Evolutionary conservation across 2,113 vertebrate species (phyloP).

Genomic region (Felis catus): F.catus_Fca126_mat1.0 CM031418.1:73668501-73669000

Average conservation of each 20-base stretch:
- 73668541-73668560: background rate
- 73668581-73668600: background rate
- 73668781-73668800: background rate
- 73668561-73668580: background rate
- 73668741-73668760: background rate
- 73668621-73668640: background rate
- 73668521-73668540: background rate
- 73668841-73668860: background rate
- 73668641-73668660: background rate
- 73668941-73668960: background rate
- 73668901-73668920: background rate
- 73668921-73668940: background rate
- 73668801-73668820: background rate
- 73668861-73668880: background rate
- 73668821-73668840: background rate
- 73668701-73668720: background rate
- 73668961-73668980: background rate
- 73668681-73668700: conserved; percentile 6
- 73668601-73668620: background rate
- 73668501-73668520: background rate
- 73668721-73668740: background rate
- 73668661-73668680: background rate
- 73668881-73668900: background rate
- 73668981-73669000: background rate
- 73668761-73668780: background rate